A percentile compares a stretch with the other conserved stretches of the same genome.
These are phyloP conservation scores for Phocoena phocoena DNA, from an alignment of 2,113 vertebrate species.

Conservation along the genomic window DNA sequence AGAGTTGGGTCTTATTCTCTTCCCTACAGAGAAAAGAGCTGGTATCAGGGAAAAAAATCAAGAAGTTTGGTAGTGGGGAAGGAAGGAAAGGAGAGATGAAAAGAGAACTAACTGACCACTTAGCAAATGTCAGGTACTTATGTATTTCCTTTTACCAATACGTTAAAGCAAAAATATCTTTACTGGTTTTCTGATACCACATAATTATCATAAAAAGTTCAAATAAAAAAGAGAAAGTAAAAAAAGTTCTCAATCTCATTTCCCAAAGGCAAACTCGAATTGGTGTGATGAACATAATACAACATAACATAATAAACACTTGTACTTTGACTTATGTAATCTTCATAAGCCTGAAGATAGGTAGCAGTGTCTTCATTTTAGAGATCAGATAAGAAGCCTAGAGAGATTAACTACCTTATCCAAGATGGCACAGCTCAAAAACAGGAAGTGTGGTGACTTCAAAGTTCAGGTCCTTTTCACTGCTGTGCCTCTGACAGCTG, in stretches of 20 bases:
- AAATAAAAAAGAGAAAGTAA: slow-evolving; percentile 1
- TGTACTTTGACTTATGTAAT: slow-evolving; percentile 1
- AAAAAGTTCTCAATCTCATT: background rate
- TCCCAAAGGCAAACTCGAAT: slow-evolving; percentile 39
- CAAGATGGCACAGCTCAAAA: background rate
- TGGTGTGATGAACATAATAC: background rate
- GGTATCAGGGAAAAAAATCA: background rate
- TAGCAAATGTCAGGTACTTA: background rate
- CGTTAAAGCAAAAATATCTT: slow-evolving; percentile 6
- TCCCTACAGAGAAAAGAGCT: background rate
- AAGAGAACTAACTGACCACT: background rate
- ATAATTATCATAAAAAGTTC: background rate
- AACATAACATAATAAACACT: background rate
- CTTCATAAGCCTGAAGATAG: background rate
- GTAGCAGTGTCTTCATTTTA: background rate
- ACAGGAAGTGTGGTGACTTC: background rate
- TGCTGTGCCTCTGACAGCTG: background rate
- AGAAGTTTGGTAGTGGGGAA: background rate
- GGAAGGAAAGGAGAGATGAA: background rate
- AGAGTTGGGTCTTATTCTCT: background rate
- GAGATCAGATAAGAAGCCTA: background rate
- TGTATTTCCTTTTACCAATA: background rate
- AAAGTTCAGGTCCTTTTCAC: background rate
- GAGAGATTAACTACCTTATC: background rate
- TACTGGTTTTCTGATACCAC: background rate